Evolutionary conservation across 1,140 invertebrate genomes (phyloP).

Genomic region (Procambarus virginalis): DNA sequence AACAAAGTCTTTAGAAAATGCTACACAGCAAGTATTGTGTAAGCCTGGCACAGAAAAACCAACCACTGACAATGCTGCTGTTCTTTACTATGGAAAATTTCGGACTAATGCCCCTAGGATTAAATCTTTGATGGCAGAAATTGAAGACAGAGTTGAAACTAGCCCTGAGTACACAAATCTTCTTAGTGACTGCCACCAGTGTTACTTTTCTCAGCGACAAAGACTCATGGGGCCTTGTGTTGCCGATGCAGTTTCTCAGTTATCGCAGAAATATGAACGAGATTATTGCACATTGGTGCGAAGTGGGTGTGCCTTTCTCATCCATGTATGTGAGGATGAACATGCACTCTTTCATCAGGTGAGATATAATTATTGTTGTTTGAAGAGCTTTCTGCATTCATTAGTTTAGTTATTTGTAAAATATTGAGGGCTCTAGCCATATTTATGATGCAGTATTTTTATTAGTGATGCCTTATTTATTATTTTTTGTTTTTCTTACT

Average conservation of each 20-base stretch:
- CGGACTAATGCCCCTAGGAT: conserved; percentile 89
- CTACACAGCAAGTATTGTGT: conserved; percentile 82
- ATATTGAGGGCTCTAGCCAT: no score
- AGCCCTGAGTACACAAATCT: conserved; percentile 82
- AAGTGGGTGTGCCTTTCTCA: conserved; percentile 89
- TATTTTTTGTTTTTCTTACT: no score
- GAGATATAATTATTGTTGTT: neutral
- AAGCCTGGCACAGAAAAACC: conserved; percentile 71
- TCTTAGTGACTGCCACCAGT: conserved; percentile 87
- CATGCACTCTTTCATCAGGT: conserved; percentile 88
- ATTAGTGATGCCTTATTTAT: no score
- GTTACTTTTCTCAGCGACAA: conserved; percentile 86
- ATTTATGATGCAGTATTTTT: no score
- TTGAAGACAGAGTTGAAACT: conserved; percentile 80
- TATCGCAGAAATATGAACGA: conserved; percentile 81
- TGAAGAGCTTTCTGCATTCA: neutral
- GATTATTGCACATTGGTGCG: conserved; percentile 92
- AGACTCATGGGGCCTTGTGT: conserved; percentile 85
- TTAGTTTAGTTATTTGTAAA: neutral
- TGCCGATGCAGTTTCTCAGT: conserved; percentile 82
- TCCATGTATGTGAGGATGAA: conserved; percentile 95
- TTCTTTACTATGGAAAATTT: conserved; percentile 95
- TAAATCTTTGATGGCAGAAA: conserved; percentile 85
- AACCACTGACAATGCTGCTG: conserved; percentile 84
- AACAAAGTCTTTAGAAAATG: conserved; percentile 82